phyloP scores from a whole-genome alignment of 1,140 invertebrate species.

The Pentalonia nigronervosa region DNA sequence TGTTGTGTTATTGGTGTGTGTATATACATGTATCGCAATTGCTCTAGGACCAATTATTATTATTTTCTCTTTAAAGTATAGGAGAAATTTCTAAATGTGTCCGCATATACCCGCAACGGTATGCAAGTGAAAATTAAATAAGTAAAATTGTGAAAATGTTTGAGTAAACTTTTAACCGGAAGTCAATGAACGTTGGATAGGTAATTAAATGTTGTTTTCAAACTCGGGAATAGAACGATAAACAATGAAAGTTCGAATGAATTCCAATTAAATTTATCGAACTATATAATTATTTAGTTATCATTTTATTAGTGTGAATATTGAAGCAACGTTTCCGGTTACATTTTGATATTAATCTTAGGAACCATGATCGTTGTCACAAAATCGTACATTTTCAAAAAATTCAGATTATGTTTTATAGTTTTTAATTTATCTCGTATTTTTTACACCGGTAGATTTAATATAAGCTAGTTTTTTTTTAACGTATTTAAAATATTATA shows the following conservation, averaged over 20 bases:
- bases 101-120: background rate
- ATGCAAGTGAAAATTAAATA: slow-evolving; percentile 21
- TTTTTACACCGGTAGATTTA: background rate
- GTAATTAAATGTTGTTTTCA: slow-evolving; percentile 42
- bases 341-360: background rate
- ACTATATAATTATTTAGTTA: slow-evolving; percentile 37
- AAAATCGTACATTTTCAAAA: background rate
- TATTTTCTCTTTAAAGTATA: background rate
- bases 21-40: background rate
- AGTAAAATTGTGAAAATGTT: slow-evolving; percentile 8
- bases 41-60: slow-evolving; percentile 18
- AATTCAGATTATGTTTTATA: background rate
- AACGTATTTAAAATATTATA: background rate
- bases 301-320: slow-evolving; percentile 6
- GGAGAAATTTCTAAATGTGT: background rate
- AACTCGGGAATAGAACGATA: slow-evolving; percentile 13
- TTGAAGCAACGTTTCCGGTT: background rate
- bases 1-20: background rate
- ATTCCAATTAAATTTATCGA: slow-evolving; percentile 43
- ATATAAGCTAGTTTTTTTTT: background rate
- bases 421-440: background rate
- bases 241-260: slow-evolving; percentile 24
- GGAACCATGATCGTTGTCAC: background rate
- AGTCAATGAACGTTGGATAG: slow-evolving; percentile 5
- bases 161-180: background rate